These are phyloP conservation scores for Podabrus alpinus DNA, from an alignment of 2,888 invertebrate genomes.

Conservation along the genomic window DNA sequence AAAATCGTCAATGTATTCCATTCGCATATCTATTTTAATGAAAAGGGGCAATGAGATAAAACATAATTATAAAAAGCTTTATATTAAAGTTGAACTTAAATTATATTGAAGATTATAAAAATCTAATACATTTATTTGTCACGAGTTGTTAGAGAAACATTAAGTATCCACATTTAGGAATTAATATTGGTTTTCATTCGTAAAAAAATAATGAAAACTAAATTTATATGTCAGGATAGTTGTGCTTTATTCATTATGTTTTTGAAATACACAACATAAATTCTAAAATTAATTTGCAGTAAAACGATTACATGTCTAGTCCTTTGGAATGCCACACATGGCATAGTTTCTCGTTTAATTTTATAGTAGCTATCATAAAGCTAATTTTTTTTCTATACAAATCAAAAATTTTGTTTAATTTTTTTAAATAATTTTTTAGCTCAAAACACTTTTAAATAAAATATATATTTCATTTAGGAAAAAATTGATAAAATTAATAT, in stretches of 20 bases:
- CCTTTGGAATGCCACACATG: background rate
- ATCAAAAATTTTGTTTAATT: background rate
- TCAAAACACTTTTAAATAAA: slow-evolving; percentile 2
- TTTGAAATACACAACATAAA: slow-evolving; percentile 4
- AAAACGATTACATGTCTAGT: slow-evolving; percentile 1
- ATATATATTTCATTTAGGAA: slow-evolving; percentile 2
- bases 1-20: no score
- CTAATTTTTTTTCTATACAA: background rate
- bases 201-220: background rate
- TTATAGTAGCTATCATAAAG: background rate
- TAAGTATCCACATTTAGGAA: background rate
- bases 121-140: background rate
- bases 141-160: background rate
- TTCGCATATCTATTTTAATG: background rate
- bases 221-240: slow-evolving; percentile 2
- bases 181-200: background rate
- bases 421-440: background rate
- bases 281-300: slow-evolving; percentile 3
- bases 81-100: background rate
- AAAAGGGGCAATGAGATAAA: background rate
- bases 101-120: background rate
- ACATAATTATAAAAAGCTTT: background rate
- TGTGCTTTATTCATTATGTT: slow-evolving; percentile 3
- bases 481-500: slow-evolving; percentile 2
- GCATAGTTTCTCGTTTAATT: background rate